phyloP scores from a whole-genome alignment of 2,113 vertebrate species.

The Parotia lawesii region DNA sequence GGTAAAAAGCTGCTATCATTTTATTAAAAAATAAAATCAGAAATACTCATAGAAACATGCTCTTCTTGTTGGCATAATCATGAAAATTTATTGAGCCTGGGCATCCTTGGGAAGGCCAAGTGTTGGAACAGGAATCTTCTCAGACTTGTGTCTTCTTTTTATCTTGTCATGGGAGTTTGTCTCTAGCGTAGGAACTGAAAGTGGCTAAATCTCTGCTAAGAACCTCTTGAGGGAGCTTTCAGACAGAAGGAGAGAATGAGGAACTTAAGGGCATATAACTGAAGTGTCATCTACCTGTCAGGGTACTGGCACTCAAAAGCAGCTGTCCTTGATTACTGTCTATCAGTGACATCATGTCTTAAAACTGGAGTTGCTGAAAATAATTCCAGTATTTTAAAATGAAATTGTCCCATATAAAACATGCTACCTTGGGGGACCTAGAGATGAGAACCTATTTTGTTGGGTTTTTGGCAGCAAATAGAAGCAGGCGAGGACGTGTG shows the following conservation, averaged over 20 bases:
- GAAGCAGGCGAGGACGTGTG: background rate
- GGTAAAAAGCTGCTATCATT: background rate
- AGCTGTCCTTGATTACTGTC: conserved; percentile 6
- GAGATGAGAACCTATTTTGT: background rate
- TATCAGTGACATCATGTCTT: conserved; percentile 12
- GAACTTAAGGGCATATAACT: background rate
- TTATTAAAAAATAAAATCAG: background rate
- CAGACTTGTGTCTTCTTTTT: background rate
- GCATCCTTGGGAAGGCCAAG: background rate
- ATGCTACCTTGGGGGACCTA: background rate
- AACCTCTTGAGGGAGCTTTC: conserved; percentile 6
- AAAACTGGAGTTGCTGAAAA: conserved; percentile 30
- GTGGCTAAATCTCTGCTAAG: background rate
- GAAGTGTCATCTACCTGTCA: background rate
- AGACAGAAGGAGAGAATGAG: background rate
- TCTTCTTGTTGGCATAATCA: background rate
- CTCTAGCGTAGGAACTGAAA: background rate
- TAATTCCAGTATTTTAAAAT: background rate
- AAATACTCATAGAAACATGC: background rate
- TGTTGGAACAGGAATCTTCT: background rate
- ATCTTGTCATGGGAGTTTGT: background rate
- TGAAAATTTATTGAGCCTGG: background rate
- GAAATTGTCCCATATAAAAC: background rate
- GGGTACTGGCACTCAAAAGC: background rate
- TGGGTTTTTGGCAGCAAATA: background rate